Evolutionary conservation across 2,113 vertebrate species (phyloP).

Genomic region (Bolborhynchus lineola): DNA sequence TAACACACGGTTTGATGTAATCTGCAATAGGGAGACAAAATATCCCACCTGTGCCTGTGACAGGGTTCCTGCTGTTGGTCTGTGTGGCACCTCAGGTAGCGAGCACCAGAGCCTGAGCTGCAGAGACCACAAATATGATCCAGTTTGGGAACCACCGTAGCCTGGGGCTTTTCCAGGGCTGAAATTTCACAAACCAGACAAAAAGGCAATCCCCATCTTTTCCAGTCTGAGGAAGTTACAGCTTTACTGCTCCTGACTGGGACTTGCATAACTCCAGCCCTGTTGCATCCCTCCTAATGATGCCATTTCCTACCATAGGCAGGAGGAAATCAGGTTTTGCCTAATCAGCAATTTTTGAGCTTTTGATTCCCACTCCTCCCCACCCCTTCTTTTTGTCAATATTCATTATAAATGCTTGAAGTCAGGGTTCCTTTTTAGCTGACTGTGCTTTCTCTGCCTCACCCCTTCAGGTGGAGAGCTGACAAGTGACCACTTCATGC

Average conservation of each 20-base stretch:
- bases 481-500: constrained; percentile 68
- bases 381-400: constrained; percentile 69
- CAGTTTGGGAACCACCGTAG: neutral
- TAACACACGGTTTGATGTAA: neutral
- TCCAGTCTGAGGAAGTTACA: neutral
- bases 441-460: constrained; percentile 65
- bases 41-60: fast-evolving
- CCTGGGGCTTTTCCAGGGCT: neutral
- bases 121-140: neutral
- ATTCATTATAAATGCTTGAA: constrained; percentile 78
- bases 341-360: constrained; percentile 71
- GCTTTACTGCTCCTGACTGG: neutral
- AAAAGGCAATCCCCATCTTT: neutral
- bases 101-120: neutral
- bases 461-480: constrained; percentile 65
- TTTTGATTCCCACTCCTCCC: constrained; percentile 62
- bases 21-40: neutral
- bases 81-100: fast-evolving
- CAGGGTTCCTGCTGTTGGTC: neutral
- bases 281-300: constrained; percentile 68
- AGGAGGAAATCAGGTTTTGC: constrained; percentile 43
- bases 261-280: constrained; percentile 47
- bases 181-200: neutral
- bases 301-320: constrained; percentile 65
- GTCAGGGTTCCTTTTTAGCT: constrained; percentile 73